Evolutionary conservation across 2,113 vertebrate genomes (phyloP).

Genomic region (Bambusicola thoracicus): DNA sequence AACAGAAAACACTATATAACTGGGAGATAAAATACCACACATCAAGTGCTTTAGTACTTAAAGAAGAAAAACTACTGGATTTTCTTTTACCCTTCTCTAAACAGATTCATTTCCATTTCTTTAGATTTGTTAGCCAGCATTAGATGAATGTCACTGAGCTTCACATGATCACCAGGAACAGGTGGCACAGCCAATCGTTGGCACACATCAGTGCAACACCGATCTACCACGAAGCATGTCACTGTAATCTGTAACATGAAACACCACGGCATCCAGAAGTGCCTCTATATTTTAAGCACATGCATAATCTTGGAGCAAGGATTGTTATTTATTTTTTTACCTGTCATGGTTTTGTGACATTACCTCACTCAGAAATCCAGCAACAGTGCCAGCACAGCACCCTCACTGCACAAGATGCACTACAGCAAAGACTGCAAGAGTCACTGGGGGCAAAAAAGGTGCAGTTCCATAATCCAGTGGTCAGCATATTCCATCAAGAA

Average conservation of each 20-base stretch:
- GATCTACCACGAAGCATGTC: not conserved
- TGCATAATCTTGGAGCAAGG: not conserved
- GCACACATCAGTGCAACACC: slow-evolving; percentile 31
- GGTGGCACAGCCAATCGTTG: slow-evolving; percentile 52
- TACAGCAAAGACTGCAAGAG: not conserved
- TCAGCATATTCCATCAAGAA: not conserved
- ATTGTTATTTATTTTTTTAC: not conserved
- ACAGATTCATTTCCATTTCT: slow-evolving; percentile 46
- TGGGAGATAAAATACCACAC: fast-evolving
- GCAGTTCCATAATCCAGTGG: not conserved
- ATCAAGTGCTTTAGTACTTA: not conserved
- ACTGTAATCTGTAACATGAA: not conserved
- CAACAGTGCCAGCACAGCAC: not conserved
- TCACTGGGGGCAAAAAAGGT: not conserved
- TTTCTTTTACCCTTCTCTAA: not conserved
- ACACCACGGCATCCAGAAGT: not conserved
- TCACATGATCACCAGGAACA: slow-evolving; percentile 54
- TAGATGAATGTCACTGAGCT: slow-evolving; percentile 62
- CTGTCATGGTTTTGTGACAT: no score
- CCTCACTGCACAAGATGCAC: not conserved
- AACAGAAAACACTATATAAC: not conserved
- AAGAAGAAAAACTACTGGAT: not conserved
- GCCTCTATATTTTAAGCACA: not conserved
- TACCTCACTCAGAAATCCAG: not conserved
- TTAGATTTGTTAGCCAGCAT: slow-evolving; percentile 52